A percentile compares a stretch with the other conserved stretches of the same genome.
phyloP scores from a whole-genome alignment of 2,113 vertebrate species.

The Calcarius ornatus region DNA sequence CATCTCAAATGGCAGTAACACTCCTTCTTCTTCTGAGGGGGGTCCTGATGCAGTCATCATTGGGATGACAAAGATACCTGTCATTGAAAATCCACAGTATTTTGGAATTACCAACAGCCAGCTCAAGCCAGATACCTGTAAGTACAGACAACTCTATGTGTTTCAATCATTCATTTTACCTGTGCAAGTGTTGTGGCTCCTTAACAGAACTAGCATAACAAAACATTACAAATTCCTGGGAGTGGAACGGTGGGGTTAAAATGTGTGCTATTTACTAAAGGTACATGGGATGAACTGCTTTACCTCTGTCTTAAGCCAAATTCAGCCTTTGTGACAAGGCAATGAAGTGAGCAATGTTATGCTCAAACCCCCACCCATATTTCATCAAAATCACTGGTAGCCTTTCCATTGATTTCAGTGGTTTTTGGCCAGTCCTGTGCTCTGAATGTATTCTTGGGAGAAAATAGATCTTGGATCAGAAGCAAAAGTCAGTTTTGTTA shows the following conservation, averaged over 20 bases:
- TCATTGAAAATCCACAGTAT: conserved; percentile 96
- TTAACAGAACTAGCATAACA: neutral
- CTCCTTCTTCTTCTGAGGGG: conserved; percentile 91
- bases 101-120: conserved; percentile 94
- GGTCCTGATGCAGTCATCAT: conserved; percentile 93
- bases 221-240: neutral
- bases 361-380: neutral
- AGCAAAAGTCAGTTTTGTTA: neutral
- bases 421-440: conserved; percentile 10
- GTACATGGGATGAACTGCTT: neutral
- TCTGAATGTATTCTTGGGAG: neutral
- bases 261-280: neutral
- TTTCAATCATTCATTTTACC: conserved; percentile 11
- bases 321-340: neutral
- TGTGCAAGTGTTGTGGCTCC: neutral
- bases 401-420: conserved; percentile 65
- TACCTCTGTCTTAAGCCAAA: conserved; percentile 37
- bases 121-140: conserved; percentile 92
- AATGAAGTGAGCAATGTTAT: neutral
- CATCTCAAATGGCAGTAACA: conserved; percentile 94
- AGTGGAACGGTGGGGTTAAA: neutral
- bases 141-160: conserved; percentile 74
- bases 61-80: conserved; percentile 95
- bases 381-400: neutral
- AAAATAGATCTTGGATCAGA: neutral